Evolutionary conservation across 2,113 vertebrate species (phyloP), one percentile per base, ranked within the genome.

Genomic region (Hassar affinis): DNA sequence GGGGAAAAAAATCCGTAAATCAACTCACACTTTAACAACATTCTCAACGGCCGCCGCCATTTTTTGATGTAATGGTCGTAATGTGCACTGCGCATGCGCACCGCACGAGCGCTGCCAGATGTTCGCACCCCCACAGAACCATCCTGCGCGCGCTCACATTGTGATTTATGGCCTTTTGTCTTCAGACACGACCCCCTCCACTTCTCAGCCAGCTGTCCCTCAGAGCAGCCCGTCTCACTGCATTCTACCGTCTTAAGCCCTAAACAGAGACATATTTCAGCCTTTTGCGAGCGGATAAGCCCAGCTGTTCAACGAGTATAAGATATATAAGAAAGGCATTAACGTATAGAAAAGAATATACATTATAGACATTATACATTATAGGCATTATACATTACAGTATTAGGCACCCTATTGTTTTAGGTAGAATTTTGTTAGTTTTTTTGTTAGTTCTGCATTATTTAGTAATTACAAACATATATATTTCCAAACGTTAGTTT

Each of bases 11-110:
- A 85, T 90, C 90, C 30, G 86, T 74, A 76, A 80, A 86, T 80
- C 90, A 93, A 97, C 97, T 98, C 94, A 97, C 96, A 97, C 96
- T 95, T 98, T 97, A 89, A 97, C 96, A 92, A 97, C 96, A 95
- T 95, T 97, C 91, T 98, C 96, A 90, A 97, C 96, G 91, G 95
- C 96, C 74, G 97, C 95, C 94, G 96, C 97, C 97, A 98, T 98
- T 93, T 96, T 97, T 92, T 87, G 84, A 71, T 78, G 86, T 85
- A 80, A 78, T 71, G 80, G 61, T 76, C 76, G 86, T 80, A 77
- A 42, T 83, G 71, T 71, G 38, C 15, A 59, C 25, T 82, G 84
- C 86, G 84, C 86, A 47, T 83, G 86, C 86, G 86, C 81, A 33
- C 15, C 80, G 10, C 18, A 12, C 5, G 0, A 51, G 68, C 45